Evolutionary conservation across 2,113 vertebrate genomes (phyloP).

Genomic region (Clarias macrocephalus): DNA sequence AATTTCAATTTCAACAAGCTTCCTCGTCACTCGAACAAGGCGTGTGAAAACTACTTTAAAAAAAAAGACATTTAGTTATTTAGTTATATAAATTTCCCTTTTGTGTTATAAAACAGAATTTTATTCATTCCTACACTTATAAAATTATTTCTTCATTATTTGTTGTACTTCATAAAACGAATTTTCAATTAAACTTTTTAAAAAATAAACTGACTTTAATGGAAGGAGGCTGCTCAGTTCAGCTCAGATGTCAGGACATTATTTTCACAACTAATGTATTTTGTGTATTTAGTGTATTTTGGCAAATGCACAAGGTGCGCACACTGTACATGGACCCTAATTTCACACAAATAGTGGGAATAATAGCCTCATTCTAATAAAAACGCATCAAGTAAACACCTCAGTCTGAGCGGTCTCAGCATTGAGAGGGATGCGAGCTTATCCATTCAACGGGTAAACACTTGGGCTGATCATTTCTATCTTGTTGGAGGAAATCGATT

Average conservation of each 20-base stretch:
- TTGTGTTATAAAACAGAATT: constrained; percentile 24
- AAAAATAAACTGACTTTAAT: not conserved
- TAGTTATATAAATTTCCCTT: constrained; percentile 13
- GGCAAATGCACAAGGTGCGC: not conserved
- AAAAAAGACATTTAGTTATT: constrained; percentile 13
- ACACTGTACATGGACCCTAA: too few species aligned
- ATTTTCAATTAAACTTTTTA: not conserved
- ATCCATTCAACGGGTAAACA: too few species aligned
- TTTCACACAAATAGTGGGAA: too few species aligned
- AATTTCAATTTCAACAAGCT: constrained; percentile 42
- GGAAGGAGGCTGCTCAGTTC: not conserved
- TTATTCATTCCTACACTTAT: constrained; percentile 19
- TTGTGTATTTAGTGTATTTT: not conserved
- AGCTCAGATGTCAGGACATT: not conserved
- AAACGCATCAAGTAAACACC: too few species aligned
- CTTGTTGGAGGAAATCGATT: too few species aligned
- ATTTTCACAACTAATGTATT: not conserved
- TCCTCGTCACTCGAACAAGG: not conserved
- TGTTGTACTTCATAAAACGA: constrained; percentile 27
- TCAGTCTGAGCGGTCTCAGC: too few species aligned
- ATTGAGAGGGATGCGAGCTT: too few species aligned
- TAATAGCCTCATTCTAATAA: too few species aligned
- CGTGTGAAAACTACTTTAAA: not conserved
- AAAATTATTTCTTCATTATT: constrained; percentile 22
- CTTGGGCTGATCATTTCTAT: too few species aligned